phyloP scores from a whole-genome alignment of 2,888 invertebrate species.

The Ophioninae sp. region DNA sequence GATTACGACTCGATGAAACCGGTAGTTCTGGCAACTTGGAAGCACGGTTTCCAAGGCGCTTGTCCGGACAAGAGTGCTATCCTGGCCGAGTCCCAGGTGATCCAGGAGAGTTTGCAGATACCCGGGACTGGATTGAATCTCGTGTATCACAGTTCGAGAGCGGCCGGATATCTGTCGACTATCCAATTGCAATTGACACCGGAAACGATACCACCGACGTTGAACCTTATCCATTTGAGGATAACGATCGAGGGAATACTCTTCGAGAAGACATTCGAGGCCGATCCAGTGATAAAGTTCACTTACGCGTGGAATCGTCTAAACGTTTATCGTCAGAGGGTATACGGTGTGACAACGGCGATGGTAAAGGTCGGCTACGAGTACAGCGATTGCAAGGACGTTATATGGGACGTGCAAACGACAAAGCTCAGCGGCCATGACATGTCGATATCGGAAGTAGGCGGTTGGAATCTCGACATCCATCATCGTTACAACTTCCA shows the following conservation, averaged over 20 bases:
- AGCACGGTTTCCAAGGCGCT: constrained; percentile 97
- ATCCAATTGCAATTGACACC: constrained; percentile 95
- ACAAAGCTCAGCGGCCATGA: constrained; percentile 97
- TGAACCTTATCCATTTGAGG: constrained; percentile 94
- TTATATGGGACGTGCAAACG: constrained; percentile 98
- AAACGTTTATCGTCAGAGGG: constrained; percentile 97
- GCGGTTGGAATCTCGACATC: constrained; percentile 98
- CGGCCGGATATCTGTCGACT: constrained; percentile 95
- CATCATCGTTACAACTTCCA: constrained; percentile 99
- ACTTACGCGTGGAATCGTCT: constrained; percentile 98
- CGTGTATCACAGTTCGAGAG: constrained; percentile 97
- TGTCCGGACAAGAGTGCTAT: constrained; percentile 96
- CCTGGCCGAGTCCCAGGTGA: constrained; percentile 94
- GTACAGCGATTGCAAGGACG: constrained; percentile 94
- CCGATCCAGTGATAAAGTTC: constrained; percentile 97
- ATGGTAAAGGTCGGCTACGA: constrained; percentile 98
- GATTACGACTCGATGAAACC: constrained; percentile 97
- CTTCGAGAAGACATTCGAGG: constrained; percentile 96
- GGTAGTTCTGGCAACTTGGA: constrained; percentile 96
- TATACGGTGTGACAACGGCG: constrained; percentile 97
- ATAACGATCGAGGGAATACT: constrained; percentile 97
- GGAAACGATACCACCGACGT: constrained; percentile 89
- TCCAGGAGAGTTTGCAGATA: constrained; percentile 96
- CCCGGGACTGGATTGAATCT: constrained; percentile 97
- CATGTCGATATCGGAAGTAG: constrained; percentile 98